Evolutionary conservation across 1,140 invertebrate species (phyloP).

Genomic region (Aphaenogaster ashmeadi): DNA sequence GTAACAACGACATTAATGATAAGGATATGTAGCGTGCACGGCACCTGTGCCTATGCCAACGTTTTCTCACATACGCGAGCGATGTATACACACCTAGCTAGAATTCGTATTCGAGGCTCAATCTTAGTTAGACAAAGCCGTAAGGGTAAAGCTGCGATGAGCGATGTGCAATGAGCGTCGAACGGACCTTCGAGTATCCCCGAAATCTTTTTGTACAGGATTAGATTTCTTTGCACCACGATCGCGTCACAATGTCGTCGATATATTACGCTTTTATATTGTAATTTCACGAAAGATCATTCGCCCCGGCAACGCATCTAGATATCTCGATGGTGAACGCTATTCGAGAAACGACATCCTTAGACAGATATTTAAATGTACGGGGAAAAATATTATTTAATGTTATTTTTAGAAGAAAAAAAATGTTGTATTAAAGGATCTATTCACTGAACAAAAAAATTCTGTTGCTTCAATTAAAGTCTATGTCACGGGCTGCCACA

Average conservation of each 20-base stretch:
- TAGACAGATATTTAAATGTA: not conserved
- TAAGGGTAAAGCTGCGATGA: constrained; percentile 33
- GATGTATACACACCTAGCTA: constrained; percentile 71
- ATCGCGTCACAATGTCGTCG: not conserved
- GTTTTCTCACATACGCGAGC: constrained; percentile 15
- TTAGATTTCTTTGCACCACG: not conserved
- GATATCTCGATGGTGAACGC: not conserved
- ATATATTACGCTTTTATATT: not conserved
- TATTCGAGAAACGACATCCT: not conserved
- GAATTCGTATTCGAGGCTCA: constrained; percentile 84
- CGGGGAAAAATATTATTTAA: too few species aligned
- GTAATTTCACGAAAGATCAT: not conserved
- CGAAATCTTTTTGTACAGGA: not conserved
- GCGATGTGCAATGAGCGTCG: constrained; percentile 9
- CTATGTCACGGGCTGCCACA: too few species aligned
- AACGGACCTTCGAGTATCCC: constrained; percentile 10
- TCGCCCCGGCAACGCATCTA: not conserved
- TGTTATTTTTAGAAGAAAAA: too few species aligned
- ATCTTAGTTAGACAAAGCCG: constrained; percentile 81
- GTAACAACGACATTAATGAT: constrained; percentile 38
- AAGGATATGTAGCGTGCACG: constrained; percentile 31
- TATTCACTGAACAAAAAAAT: too few species aligned
- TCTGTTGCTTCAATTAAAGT: too few species aligned
- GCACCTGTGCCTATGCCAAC: constrained; percentile 13
- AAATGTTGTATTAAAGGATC: too few species aligned